These are phyloP conservation scores for Dryadula phaetusa DNA, from an alignment of 2,888 invertebrate genomes.

Conservation along the genomic window DNA sequence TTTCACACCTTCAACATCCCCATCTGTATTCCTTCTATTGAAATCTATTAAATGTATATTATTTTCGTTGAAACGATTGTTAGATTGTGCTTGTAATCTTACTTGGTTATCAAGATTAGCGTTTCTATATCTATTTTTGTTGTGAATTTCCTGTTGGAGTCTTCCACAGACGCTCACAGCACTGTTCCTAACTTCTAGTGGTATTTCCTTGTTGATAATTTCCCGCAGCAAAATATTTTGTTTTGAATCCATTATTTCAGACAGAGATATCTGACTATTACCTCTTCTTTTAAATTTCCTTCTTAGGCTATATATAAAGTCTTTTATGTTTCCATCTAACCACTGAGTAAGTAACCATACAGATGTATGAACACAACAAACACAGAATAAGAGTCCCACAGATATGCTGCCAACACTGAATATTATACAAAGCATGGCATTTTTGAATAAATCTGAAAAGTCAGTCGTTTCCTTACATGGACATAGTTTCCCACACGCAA, in stretches of 20 bases:
- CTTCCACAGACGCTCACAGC: slow-evolving; percentile 62
- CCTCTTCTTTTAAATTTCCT: slow-evolving; percentile 42
- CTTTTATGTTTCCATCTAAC: slow-evolving; percentile 49
- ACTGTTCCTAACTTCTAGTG: slow-evolving; percentile 63
- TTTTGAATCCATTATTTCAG: slow-evolving; percentile 50
- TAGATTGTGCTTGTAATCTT: slow-evolving; percentile 43
- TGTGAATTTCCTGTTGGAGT: slow-evolving; percentile 56
- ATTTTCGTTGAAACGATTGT: neutral
- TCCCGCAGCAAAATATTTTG: slow-evolving; percentile 63
- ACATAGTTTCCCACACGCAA: slow-evolving; percentile 62
- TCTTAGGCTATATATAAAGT: slow-evolving; percentile 44
- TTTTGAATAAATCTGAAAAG: slow-evolving; percentile 53
- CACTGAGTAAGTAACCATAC: slow-evolving; percentile 53
- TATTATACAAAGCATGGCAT: slow-evolving; percentile 58
- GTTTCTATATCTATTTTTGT: slow-evolving; percentile 60
- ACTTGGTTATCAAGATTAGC: slow-evolving; percentile 54
- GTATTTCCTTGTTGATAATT: slow-evolving; percentile 64
- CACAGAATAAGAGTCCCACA: slow-evolving; percentile 52
- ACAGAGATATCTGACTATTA: slow-evolving; percentile 28
- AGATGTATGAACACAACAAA: slow-evolving; percentile 53
- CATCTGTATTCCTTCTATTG: neutral
- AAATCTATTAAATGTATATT: neutral
- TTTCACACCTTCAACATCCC: neutral
- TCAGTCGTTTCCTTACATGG: slow-evolving; percentile 50
- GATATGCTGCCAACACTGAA: slow-evolving; percentile 54